phyloP scores from a whole-genome alignment of 2,113 vertebrate genomes.

The Brienomyrus brachyistius region DNA sequence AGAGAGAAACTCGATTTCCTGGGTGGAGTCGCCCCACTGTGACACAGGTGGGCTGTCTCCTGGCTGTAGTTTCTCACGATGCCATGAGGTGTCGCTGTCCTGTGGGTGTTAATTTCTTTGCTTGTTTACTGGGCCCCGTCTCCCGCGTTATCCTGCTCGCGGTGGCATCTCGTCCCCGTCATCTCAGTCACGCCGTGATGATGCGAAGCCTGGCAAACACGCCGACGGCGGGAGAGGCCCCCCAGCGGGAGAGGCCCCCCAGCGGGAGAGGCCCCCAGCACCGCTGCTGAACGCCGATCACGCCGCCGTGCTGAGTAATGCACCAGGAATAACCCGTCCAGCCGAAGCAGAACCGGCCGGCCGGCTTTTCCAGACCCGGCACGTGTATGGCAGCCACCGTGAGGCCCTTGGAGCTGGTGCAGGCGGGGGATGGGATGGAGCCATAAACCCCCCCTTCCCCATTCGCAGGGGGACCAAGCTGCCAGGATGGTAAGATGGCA shows the following conservation, averaged over 20 bases:
- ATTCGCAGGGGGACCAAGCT: neutral
- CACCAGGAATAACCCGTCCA: neutral
- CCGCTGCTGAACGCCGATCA: neutral
- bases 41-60: neutral
- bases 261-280: neutral
- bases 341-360: neutral
- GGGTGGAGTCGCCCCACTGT: neutral
- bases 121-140: neutral
- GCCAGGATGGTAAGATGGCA: conserved; percentile 13
- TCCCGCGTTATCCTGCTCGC: neutral
- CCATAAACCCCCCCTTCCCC: neutral
- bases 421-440: neutral
- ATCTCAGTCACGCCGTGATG: neutral
- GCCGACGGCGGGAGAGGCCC: neutral
- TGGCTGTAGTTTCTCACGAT: neutral
- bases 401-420: neutral
- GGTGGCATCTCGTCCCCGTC: neutral
- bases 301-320: neutral
- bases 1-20: neutral
- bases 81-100: neutral
- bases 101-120: neutral
- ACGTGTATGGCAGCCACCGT: neutral
- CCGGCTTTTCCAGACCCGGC: neutral
- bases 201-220: neutral
- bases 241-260: too few species aligned